Evolutionary conservation across 2,113 vertebrate genomes (phyloP).

Genomic region (Turnix velox): DNA sequence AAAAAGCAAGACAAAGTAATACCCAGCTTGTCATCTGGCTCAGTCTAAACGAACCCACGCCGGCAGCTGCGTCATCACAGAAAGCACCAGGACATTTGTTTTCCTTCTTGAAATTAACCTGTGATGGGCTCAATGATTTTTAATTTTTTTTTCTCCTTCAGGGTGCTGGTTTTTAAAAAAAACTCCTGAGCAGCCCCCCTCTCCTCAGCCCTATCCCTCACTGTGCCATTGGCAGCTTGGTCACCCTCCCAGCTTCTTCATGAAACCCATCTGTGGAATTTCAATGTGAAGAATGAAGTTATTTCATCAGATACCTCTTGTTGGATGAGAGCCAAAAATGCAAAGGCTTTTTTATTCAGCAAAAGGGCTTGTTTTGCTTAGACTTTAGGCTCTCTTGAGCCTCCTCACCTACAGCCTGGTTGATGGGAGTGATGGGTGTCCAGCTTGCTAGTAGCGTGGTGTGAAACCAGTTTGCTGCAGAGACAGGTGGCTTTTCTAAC

Average conservation of each 20-base stretch:
- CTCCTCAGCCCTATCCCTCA: no score
- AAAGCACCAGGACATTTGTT: not conserved
- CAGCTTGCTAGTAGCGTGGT: not conserved
- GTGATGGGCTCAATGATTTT: not conserved
- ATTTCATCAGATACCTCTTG: constrained; percentile 7
- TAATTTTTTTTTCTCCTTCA: not conserved
- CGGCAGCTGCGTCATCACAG: not conserved
- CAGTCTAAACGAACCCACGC: not conserved
- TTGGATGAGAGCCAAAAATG: constrained; percentile 3
- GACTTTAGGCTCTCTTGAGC: not conserved
- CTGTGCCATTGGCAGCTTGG: constrained; percentile 8
- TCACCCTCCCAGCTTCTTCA: not conserved
- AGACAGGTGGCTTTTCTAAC: rapidly evolving
- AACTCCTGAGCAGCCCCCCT: not conserved
- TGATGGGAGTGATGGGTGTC: not conserved
- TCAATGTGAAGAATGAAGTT: not conserved
- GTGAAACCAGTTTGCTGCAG: not conserved
- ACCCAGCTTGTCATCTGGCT: not conserved
- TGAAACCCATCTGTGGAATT: not conserved
- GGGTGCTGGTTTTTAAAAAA: constrained; percentile 19
- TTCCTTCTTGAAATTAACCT: constrained; percentile 14
- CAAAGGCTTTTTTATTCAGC: not conserved
- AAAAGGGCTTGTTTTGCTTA: not conserved
- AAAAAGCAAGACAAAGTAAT: not conserved
- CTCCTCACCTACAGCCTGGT: not conserved